Base-by-base conservation (phyloP, 1,140 invertebrate genomes). In the Subanguina moxae region DNA sequence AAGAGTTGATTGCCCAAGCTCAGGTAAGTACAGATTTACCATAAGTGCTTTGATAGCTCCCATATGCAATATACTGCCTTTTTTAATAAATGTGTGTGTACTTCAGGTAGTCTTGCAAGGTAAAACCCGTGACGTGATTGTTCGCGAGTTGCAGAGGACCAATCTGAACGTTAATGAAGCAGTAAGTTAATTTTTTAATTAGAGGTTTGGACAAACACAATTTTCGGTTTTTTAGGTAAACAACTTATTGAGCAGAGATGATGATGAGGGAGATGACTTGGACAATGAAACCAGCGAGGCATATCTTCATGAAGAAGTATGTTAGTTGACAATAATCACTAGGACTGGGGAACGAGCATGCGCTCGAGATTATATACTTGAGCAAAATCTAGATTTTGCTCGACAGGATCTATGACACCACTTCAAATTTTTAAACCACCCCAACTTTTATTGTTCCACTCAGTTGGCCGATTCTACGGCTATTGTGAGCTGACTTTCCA, bases 131-230 rank as follows among this genome's bases (percentile, higher is more conserved):
- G 97, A 92, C 86, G 87, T 98, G 25, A 99, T 99, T 76, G 94
- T 99, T 78, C 87, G 94, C 82, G 96, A 99, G 86, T 85, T 99
- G 70, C 94, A 97, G 87, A 90, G 92, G 82, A 86, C 87, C 82
- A 88, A 88, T 83, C 86, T 99, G 66, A 96, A 99, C 86, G 96
- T 99, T 13, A 99, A 99, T 84, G 86, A 97, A 78, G 96, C 96
- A 58, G 96, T 38, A 38, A 38, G 32, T 11, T 5, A 5, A 38
- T 38, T 38, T 38, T 38, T 38, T 38, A 38, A 11, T 38, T 38
- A 38, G n/a, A 38, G 32, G 11, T 11, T 38, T 98, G 11, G 11
- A 38, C 3, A 38, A 5, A 38, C 11, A 38, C 11, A 38, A 38
- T 38, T 38, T 38, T 38, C 3, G 32, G 11, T 38, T 38, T 38